These are phyloP conservation scores for Odontomyia ornata DNA, from an alignment of 2,888 invertebrate species.

Conservation along the genomic window DNA sequence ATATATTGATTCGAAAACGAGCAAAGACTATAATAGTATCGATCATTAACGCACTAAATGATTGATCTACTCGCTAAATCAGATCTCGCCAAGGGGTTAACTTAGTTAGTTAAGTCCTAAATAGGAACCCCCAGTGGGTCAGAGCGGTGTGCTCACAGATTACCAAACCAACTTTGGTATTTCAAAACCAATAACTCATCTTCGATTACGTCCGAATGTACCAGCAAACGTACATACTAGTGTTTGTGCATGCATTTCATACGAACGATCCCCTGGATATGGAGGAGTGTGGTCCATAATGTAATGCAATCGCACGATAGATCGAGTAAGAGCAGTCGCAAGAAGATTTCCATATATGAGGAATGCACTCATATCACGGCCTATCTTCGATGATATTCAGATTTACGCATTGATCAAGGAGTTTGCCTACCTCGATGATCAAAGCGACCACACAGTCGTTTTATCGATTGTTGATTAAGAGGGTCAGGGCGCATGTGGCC, in stretches of 20 bases:
- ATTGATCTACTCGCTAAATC: slow-evolving; percentile 51
- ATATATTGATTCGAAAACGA: slow-evolving; percentile 54
- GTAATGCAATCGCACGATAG: slow-evolving; percentile 26
- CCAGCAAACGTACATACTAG: neutral
- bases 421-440: slow-evolving; percentile 21
- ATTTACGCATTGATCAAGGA: slow-evolving; percentile 14
- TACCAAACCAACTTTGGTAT: slow-evolving; percentile 42
- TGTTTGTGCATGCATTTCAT: slow-evolving; percentile 18
- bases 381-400: slow-evolving; percentile 15
- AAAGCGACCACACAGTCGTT: slow-evolving; percentile 29
- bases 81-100: slow-evolving; percentile 52
- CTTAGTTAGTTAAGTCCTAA: slow-evolving; percentile 49
- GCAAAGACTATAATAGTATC: slow-evolving; percentile 54
- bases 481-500: slow-evolving; percentile 35
- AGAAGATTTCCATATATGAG: slow-evolving; percentile 12
- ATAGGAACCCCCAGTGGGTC: slow-evolving; percentile 49
- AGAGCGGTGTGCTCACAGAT: slow-evolving; percentile 42
- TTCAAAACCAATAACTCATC: slow-evolving; percentile 46
- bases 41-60: slow-evolving; percentile 53
- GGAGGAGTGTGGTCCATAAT: slow-evolving; percentile 33
- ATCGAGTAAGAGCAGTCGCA: slow-evolving; percentile 29
- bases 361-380: neutral
- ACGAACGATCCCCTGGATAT: neutral
- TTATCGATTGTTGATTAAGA: slow-evolving; percentile 40
- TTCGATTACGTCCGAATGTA: slow-evolving; percentile 18